These are phyloP conservation scores for Labrus mixtus DNA, from an alignment of 2,113 vertebrate species.

Conservation along the genomic window DNA sequence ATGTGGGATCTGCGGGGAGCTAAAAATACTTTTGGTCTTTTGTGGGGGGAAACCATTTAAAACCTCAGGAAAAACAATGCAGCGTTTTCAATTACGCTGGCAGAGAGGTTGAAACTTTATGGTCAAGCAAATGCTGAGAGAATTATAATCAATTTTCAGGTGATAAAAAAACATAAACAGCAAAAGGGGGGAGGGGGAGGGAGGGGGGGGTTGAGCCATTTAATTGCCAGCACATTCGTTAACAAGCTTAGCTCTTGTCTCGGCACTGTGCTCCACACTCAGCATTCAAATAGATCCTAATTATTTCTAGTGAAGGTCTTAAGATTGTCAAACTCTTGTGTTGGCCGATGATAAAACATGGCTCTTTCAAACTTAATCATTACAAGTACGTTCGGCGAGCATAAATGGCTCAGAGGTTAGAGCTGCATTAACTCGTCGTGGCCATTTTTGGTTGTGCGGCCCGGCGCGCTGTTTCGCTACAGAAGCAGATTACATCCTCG, in stretches of 20 bases:
- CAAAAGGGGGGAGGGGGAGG: conserved; percentile 10
- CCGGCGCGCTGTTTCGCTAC: conserved; percentile 51
- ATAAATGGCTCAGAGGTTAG: conserved; percentile 82
- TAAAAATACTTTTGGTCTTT: conserved; percentile 65
- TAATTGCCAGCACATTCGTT: conserved; percentile 84
- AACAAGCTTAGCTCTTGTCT: conserved; percentile 85
- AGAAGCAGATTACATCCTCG: conserved; percentile 84
- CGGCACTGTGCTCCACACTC: conserved; percentile 76
- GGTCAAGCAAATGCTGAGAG: conserved; percentile 67
- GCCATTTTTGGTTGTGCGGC: conserved; percentile 77
- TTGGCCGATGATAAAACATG: conserved; percentile 82
- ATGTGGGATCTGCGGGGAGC: conserved; percentile 46
- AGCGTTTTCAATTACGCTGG: conserved; percentile 64
- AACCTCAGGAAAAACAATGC: conserved; percentile 52
- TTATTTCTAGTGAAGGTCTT: conserved; percentile 86
- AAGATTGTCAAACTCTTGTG: conserved; percentile 85
- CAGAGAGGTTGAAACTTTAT: conserved; percentile 71
- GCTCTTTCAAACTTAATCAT: conserved; percentile 85
- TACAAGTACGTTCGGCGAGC: conserved; percentile 82
- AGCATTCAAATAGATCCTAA: conserved; percentile 87
- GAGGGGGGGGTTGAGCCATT: conserved; percentile 68
- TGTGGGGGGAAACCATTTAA: conserved; percentile 50
- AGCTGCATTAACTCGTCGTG: conserved; percentile 80
- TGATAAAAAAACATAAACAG: conserved; percentile 79
- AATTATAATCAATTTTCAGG: conserved; percentile 84